A percentile compares a stretch with the other conserved stretches of the same genome.
phyloP scores from a whole-genome alignment of 2,888 invertebrate species.

The Machimus rusticus region DNA sequence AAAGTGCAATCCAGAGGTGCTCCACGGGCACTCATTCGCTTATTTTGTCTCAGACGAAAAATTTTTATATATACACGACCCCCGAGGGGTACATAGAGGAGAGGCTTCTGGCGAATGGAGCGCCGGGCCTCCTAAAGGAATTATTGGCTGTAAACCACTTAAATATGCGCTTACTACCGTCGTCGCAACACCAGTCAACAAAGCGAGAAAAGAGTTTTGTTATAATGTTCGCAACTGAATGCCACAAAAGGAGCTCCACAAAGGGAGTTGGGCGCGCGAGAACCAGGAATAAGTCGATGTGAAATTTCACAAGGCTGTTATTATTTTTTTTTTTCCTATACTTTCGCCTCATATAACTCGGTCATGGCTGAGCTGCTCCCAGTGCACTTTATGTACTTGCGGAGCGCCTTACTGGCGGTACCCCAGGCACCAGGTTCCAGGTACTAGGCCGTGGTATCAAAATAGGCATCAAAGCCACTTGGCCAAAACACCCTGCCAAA shows the following conservation, averaged over 20 bases:
- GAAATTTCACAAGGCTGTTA: constrained; percentile 8
- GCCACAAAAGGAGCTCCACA: not conserved
- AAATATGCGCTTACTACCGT: constrained; percentile 36
- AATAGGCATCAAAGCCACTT: not conserved
- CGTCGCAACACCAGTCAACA: constrained; percentile 28
- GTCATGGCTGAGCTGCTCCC: not conserved
- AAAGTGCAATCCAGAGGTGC: constrained; percentile 41
- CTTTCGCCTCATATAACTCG: constrained; percentile 18
- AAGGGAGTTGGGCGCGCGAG: constrained; percentile 13
- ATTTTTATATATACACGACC: not conserved
- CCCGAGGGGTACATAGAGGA: not conserved
- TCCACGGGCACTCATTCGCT: constrained; percentile 42
- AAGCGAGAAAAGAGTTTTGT: constrained; percentile 40
- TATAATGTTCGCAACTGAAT: constrained; percentile 28
- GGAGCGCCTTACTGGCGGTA: not conserved
- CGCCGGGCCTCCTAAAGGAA: not conserved
- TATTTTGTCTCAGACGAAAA: constrained; percentile 42
- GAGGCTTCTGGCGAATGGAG: not conserved
- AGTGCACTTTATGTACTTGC: not conserved
- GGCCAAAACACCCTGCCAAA: constrained; percentile 1
- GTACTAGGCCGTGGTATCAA: not conserved
- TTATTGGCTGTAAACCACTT: constrained; percentile 42
- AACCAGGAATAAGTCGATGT: constrained; percentile 11
- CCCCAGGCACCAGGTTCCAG: not conserved
- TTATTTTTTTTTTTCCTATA: not conserved